Base-by-base conservation (phyloP, 2,113 vertebrate genomes). In the Myiozetetes cayanensis region DNA sequence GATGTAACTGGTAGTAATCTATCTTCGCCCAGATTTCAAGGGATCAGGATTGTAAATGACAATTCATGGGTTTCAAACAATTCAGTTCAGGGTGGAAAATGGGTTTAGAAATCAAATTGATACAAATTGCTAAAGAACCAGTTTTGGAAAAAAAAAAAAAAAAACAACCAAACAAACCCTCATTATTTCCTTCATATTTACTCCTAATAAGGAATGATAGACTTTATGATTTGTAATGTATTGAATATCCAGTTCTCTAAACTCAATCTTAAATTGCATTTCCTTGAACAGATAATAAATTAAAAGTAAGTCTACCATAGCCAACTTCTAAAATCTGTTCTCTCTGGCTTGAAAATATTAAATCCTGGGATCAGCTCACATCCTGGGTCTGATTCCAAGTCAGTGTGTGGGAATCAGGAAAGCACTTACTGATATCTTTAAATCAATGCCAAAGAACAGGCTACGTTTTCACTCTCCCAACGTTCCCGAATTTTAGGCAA, bases 401-500 rank as follows among this genome's bases (percentile, higher is more conserved):
- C 41, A 31, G 6, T 1, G 6, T 6, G 52, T 4, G 19, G 17
- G 24, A 53, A 72, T 10, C 41, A 31, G 35, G 61, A 55, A 63
- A 46, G 12, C 6, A 35, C 39, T 55, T 47, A 27, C 28, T 41
- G 13, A 11, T 8, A 4, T 28, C 61, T 65, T 55, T 4, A 78
- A 50, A 62, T 5, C 50, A 24, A 44, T 7, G 30, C 66, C 33
- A 59, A 25, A 4, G 27, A 31, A 5, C 8, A 1, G 0, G 10
- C 33, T 4, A 0, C 10, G 21, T 23, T 83, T 55, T 84, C 21
- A 33, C 84, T 27, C 46, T 76, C 28, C 33, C 39, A 21, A 13
- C 22, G 15, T 47, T 66, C 90, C 76, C 70, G 35, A 86, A 90
- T 90, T 96, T 82, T 22, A 98, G 98, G 98, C 98, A 78, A 96